Evolutionary conservation across 2,888 invertebrate genomes (phyloP), one percentile per base, ranked within the genome.

Genomic region (Pandemis cinnamomeana): DNA sequence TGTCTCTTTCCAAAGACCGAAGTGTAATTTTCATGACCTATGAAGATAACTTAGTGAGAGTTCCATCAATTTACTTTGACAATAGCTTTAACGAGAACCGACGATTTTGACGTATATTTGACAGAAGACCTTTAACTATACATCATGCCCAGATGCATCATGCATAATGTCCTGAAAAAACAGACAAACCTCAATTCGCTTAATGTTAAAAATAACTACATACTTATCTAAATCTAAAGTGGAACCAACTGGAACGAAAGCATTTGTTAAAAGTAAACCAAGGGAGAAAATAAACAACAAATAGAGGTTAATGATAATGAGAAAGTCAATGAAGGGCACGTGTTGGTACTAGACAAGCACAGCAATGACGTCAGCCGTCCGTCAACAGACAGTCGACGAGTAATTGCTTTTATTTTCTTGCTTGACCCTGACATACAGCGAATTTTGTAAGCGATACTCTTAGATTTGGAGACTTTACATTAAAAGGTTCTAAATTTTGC

Each of bases 341-440:
- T 51, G 51, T 53, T 53, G 36, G 10, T 63, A 64, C 63, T 63
- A 27, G 55, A 70, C 51, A 62, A 53, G 42, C 11, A 51, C 41
- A 48, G 8, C 51, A n/a, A 44, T 71, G 71, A 64, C 71, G 71
- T 71, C 71, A 64, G 53, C 53, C 36, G 15, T 53, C 53, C 44
- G 11, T 13, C 41, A 41, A 15, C 10, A 15, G 53, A 8, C 51
- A 13, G 41, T 41, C 20, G 41, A 42, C 60, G 36, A n/a, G 46
- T 71, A 36, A 71, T 71, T 71, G 55, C 46, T 71, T 71, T 55
- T 46, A 53, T 71, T 64, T 63, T 46, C 63, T 64, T 44, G 63
- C 42, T 63, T 63, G 46, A 64, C 63, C 53, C 20, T 62, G 70
- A 62, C 53, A 62, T 53, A 53, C 61, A 53, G 36, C 36, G 42